Conservation (phyloP, 2,888 invertebrate genomes). For the Mimas tiliae region DNA sequence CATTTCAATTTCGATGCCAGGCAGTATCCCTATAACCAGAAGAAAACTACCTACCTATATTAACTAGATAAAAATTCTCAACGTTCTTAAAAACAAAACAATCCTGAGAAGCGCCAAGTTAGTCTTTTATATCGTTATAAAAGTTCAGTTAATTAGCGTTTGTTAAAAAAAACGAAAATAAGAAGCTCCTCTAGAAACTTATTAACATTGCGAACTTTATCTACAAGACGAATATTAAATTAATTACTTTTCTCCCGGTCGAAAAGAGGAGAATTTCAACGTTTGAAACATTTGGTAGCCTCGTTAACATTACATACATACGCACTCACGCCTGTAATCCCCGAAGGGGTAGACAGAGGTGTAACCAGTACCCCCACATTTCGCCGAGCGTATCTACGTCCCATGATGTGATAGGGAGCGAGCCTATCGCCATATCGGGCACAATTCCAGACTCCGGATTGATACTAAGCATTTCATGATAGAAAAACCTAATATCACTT, state of each 20-base stretch:
- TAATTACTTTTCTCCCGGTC: neutral
- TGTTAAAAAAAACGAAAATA: neutral
- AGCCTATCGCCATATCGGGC: too few species aligned
- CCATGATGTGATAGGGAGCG: too few species aligned
- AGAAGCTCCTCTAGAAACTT: slow-evolving; percentile 5
- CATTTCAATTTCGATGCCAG: too few species aligned
- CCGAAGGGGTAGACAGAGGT: too few species aligned
- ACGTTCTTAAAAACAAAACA: neutral
- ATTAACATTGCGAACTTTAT: slow-evolving; percentile 11
- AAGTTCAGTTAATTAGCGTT: slow-evolving; percentile 11
- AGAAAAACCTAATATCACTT: too few species aligned
- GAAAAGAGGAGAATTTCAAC: neutral
- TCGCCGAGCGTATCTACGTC: too few species aligned
- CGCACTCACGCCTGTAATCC: too few species aligned
- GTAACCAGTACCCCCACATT: too few species aligned
- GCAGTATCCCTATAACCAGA: too few species aligned
- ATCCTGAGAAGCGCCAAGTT: neutral
- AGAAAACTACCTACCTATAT: too few species aligned
- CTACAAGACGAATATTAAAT: slow-evolving; percentile 12
- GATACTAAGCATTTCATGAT: too few species aligned
- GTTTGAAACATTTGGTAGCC: neutral
- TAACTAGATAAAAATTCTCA: neutral
- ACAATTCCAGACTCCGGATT: too few species aligned
- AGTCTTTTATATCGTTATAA: neutral
- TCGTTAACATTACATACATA: neutral